Conservation (phyloP, 2,113 vertebrate species). For the Anoplopoma fimbria region DNA sequence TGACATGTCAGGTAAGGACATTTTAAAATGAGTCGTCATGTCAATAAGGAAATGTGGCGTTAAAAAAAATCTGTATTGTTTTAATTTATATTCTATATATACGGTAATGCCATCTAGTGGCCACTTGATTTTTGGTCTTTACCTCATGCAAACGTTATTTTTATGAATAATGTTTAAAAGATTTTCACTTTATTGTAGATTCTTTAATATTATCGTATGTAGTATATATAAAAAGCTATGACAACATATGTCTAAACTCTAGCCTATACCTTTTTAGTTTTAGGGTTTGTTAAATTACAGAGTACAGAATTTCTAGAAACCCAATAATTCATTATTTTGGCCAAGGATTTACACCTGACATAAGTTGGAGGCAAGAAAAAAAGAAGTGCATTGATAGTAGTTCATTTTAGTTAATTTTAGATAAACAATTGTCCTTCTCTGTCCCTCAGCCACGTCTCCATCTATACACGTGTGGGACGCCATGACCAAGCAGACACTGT, state of each 20-base stretch:
- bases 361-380: rapidly evolving
- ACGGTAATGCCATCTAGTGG: constrained; percentile 73
- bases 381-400: neutral
- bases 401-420: neutral
- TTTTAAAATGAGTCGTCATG: neutral
- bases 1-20: constrained; percentile 95
- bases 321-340: neutral
- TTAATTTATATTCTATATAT: constrained; percentile 36
- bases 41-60: neutral
- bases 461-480: constrained; percentile 98
- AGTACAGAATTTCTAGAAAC: neutral
- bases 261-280: neutral
- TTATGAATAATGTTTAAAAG: neutral
- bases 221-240: neutral
- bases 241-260: neutral
- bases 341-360: neutral
- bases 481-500: constrained; percentile 94
- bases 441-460: constrained; percentile 89
- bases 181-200: neutral
- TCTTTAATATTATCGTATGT: neutral
- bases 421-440: neutral
- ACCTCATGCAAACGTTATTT: neutral
- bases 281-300: neutral
- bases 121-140: neutral
- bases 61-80: neutral